Base-by-base conservation (phyloP, 2,888 invertebrate species). In the Epiblema foenella region DNA sequence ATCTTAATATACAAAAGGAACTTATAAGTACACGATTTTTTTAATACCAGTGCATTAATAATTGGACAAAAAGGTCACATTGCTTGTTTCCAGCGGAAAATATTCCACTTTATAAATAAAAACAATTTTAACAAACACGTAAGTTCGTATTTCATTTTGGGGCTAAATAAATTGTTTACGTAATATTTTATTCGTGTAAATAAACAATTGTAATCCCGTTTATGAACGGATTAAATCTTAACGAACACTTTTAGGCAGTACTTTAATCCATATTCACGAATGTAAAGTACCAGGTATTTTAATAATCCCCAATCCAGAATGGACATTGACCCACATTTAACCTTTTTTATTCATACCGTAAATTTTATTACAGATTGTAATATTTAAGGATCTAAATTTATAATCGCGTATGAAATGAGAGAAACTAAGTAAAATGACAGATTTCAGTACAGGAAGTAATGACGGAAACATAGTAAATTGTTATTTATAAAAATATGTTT, bases 101-200 rank as follows among this genome's bases (percentile, higher is more conserved):
- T 3, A 15, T 15, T 7, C 42, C 15, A 15, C 42, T 5, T 15
- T 15, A 9, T 9, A 5, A 2, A 33, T 7, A 8, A 33, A 33
- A 33, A 8, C 17, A 49, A 49, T n/a, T 52, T 11, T 20, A 18
- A 52, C 52, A 52, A 52, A 51, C 51, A 18, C 2, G 20, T 11
- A 10, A 11, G 11, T 52, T 11, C 12, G 15, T 15, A 8, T 54
- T 54, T 54, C 15, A 7, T 54, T 15, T 24, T 15, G 8, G 9
- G 49, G 49, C 17, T 49, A n/a, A 33, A 51, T 51, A 63, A 51
- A 15, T 37, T 12, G 17, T n/a, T 11, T 5, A 5, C 18, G 9
- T 29, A 49, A 62, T 29, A 49, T 33, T 62, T 51, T 63, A 63
- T 51, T 63, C 62, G 51, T 52, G 33, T 3, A 62, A 33, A 62